Conservation (phyloP, 2,113 vertebrate species). For the Motacilla alba region DNA sequence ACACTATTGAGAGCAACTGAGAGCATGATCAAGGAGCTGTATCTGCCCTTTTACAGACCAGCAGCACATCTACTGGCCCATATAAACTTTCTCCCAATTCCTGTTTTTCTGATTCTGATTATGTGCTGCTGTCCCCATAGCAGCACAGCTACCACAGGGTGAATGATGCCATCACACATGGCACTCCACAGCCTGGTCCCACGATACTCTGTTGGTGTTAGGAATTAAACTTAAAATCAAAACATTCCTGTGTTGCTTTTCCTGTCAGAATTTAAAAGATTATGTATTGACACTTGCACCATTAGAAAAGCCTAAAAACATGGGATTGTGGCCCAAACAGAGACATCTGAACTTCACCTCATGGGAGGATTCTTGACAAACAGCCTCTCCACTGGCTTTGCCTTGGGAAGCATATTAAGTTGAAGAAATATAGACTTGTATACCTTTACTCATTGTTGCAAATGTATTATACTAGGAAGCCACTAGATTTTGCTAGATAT, state of each 20-base stretch:
- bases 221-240: background rate
- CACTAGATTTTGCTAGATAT: background rate
- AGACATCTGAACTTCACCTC: background rate
- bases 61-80: background rate
- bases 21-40: background rate
- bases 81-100: background rate
- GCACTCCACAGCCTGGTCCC: background rate
- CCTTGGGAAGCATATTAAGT: background rate
- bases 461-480: background rate
- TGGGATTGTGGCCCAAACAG: too few relatives aligned
- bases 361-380: background rate
- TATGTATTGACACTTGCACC: background rate
- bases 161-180: background rate
- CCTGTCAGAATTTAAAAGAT: background rate
- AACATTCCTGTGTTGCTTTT: background rate
- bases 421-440: background rate
- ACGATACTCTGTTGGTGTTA: accelerated
- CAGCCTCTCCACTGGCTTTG: background rate
- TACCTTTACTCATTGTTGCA: background rate
- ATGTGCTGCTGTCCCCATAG: background rate
- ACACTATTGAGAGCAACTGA: background rate
- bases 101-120: background rate
- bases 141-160: background rate
- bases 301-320: background rate
- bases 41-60: background rate